Percentiles rank a stretch among this genome's conserved stretches.
phyloP scores from a whole-genome alignment of 2,113 vertebrate species.

The Cyprinodon tularosa region DNA sequence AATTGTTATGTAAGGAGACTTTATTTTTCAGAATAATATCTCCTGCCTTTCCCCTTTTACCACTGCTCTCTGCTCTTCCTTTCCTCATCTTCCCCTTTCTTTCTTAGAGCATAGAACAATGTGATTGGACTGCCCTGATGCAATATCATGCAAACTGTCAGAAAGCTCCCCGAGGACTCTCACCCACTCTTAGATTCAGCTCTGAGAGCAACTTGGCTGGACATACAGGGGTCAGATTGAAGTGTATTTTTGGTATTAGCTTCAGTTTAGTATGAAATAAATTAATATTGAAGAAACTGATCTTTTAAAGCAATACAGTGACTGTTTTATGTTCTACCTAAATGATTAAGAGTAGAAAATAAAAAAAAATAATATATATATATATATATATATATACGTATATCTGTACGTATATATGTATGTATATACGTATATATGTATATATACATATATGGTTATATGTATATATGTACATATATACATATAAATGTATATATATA shows the following conservation, averaged over 20 bases:
- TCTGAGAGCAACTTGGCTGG: constrained; percentile 46
- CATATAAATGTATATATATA: too few relatives aligned
- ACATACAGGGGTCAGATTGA: constrained; percentile 45
- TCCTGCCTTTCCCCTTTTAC: constrained; percentile 1
- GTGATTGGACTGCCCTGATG: constrained; percentile 63
- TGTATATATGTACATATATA: too few relatives aligned
- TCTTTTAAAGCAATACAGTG: neutral
- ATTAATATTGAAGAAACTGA: neutral
- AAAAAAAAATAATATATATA: too few relatives aligned
- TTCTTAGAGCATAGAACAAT: constrained; percentile 48
- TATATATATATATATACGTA: too few relatives aligned
- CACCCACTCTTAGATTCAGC: constrained; percentile 41
- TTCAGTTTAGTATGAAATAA: constrained; percentile 2
- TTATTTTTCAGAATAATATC: constrained; percentile 25
- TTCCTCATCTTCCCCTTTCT: constrained; percentile 33
- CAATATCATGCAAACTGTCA: constrained; percentile 71
- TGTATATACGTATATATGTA: too few relatives aligned
- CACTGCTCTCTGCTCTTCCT: constrained; percentile 18
- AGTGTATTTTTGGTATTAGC: constrained; percentile 18
- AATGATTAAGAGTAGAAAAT: neutral
- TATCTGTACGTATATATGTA: too few relatives aligned
- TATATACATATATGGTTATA: too few relatives aligned
- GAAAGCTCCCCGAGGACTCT: constrained; percentile 50
- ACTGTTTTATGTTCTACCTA: neutral
- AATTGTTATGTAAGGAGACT: constrained; percentile 25